Conservation (phyloP, 2,797 vertebrate genomes). For the Sebastolobus alascanus region DNA sequence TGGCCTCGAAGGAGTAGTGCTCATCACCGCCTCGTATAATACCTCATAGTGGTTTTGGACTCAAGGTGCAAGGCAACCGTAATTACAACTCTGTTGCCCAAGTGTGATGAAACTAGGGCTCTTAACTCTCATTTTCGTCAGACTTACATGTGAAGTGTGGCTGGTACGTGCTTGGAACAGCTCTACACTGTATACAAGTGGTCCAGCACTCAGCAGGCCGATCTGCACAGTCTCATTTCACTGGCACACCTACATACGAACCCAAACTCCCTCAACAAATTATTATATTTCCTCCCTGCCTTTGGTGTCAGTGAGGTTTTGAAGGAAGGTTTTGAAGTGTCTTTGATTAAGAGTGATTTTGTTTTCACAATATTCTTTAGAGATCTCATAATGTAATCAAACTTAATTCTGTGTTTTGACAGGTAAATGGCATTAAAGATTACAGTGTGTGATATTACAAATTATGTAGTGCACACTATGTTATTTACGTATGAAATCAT, state of each 20-base stretch:
- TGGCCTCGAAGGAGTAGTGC: slow-evolving; percentile 73
- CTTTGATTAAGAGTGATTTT: slow-evolving; percentile 37
- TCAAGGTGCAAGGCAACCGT: slow-evolving; percentile 64
- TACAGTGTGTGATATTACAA: slow-evolving; percentile 43
- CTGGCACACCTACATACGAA: slow-evolving; percentile 45
- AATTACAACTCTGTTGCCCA: slow-evolving; percentile 31
- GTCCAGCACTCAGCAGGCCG: slow-evolving; percentile 58
- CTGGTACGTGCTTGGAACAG: slow-evolving; percentile 67
- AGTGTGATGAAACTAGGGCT: slow-evolving; percentile 54
- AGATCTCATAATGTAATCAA: slow-evolving; percentile 43
- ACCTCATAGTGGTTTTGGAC: slow-evolving; percentile 84
- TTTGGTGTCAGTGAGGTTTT: slow-evolving; percentile 41
- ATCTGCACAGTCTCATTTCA: slow-evolving; percentile 67
- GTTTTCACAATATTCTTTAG: slow-evolving; percentile 35
- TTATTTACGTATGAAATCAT: slow-evolving; percentile 16
- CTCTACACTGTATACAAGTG: slow-evolving; percentile 65
- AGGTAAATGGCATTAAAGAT: slow-evolving; percentile 29
- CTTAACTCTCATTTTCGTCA: slow-evolving; percentile 54
- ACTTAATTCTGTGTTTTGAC: slow-evolving; percentile 51
- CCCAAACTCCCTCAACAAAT: slow-evolving; percentile 44
- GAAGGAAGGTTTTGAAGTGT: slow-evolving; percentile 50
- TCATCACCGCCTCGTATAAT: slow-evolving; percentile 77
- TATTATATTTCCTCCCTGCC: slow-evolving; percentile 32
- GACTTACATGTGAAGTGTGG: slow-evolving; percentile 56
- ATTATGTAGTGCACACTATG: background rate